Base-by-base conservation (phyloP, 1,140 invertebrate genomes). In the Spodoptera frugiperda region DNA sequence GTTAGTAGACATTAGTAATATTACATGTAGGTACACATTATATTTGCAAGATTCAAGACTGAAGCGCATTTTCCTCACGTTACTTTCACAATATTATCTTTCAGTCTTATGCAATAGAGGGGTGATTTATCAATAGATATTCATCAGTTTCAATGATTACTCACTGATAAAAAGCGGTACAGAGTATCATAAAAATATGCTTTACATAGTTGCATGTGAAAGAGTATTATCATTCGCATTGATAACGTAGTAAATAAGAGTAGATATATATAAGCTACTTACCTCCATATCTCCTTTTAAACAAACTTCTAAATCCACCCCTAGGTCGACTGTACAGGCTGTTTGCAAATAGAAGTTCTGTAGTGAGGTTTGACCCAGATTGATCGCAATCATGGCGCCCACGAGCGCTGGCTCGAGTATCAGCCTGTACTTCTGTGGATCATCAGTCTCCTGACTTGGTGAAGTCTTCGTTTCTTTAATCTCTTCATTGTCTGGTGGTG, bases 301-400 rank as follows among this genome's bases (percentile, higher is more conserved):
- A 49, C 92, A 94, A 21, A 92, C 83, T 51, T 89, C 88, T 14
- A 74, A 39, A 1, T 84, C 74, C 21, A 88, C 84, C 11, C 82
- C 82, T 63, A 94, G 79, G 65, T 94, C 92, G 8, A 93, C 88
- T 6, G 86, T 89, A 78, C 92, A 94, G 30, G 92, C 92, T 25
- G 92, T 93, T 33, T 87, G 81, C 44, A 94, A 82, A 74, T 94
- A 94, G 68, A 94, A 89, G 79, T 93, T 94, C 78, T 94, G 92
- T 19, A 93, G 72, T 5, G 91, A 92, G 4, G 92, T 94, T 78
- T 93, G 91, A 3, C 88, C 89, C 2, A 94, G 86, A 78, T 90
- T 91, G 76, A 94, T 94, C 12, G 92, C 91, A 78, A 93, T 88
- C 91, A 94, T 93, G 10, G 91, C 84, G 12, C 92, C 91, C 8